Evolutionary conservation across 2,797 vertebrate genomes (phyloP), one percentile per base, ranked within the genome.

Genomic region (Coracias cyanogaster): DNA sequence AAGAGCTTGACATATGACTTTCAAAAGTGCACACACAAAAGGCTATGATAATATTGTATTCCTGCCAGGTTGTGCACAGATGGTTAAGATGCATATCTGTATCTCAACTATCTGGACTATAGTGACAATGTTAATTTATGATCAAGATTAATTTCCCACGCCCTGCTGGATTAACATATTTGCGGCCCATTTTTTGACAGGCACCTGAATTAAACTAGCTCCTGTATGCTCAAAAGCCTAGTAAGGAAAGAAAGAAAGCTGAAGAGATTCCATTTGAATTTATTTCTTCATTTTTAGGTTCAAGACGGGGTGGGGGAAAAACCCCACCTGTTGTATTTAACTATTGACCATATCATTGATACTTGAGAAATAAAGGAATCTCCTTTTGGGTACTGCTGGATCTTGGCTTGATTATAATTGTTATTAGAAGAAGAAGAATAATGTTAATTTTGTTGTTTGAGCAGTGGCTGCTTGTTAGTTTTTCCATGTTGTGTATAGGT

Each of bases 361-460:
- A 29, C 15, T 73, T 6, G 2, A 70, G 39, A 83, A 91, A 83
- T 37, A 49, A 69, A 77, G 28, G 10, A 31, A 31, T 54, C 39
- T 37, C 17, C 57, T 70, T 51, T 1, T 60, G 37, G 64, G n/a
- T 82, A 22, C 15, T 80, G 43, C 43, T 91, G 41, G 37, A 51
- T 65, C 55, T 86, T 87, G 74, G 19, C n/a, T 79, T 92, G 58
- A 74, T 91, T 28, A 35, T 6, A 55, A 37, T 61, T 28, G 52
- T 87, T 46, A 62, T 88, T 86, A 93, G 64, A 35, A 29, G 21
- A 66, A 57, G 6, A 82, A 77, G 3, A 77, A 81, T 69, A 94
- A 69, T 43, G 86, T 94, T 82, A 80, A 80, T 93, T 95, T 94
- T 88, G 57, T 39, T 72, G 19, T 70, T 91, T 60, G 60, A 76